Conservation (phyloP, 2,113 vertebrate genomes). For the Tauraco erythrolophus region DNA sequence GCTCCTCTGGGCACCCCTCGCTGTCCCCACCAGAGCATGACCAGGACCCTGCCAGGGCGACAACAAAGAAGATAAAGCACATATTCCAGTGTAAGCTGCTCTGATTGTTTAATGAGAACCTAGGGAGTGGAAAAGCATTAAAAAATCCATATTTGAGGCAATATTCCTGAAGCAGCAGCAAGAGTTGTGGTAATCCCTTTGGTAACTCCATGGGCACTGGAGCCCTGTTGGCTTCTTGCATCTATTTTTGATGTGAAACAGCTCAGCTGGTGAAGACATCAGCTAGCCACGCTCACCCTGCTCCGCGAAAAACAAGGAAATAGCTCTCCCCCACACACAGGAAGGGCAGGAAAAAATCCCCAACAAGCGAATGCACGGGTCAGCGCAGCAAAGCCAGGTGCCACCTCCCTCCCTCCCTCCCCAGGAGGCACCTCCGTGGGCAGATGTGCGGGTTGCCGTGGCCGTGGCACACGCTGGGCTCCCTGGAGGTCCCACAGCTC, state of each 20-base stretch:
- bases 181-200: background rate
- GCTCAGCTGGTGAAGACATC: background rate
- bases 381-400: background rate
- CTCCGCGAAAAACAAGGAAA: background rate
- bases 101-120: background rate
- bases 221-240: background rate
- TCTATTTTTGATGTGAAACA: background rate
- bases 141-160: background rate
- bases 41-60: background rate
- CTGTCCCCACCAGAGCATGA: rapidly evolving
- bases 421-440: background rate
- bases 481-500: too few species aligned
- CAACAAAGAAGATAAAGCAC: background rate
- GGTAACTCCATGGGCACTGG: rapidly evolving
- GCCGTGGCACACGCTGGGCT: too few species aligned
- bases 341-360: background rate
- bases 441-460: too few species aligned
- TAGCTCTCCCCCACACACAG: background rate
- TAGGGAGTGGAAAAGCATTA: background rate
- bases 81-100: background rate
- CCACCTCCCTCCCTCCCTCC: background rate
- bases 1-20: rapidly evolving
- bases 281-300: background rate
- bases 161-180: background rate
- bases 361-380: background rate